A percentile compares a stretch with the other conserved stretches of the same genome.
Conservation (phyloP, 2,113 vertebrate species). For the Gasterosteus aculeatus region DNA sequence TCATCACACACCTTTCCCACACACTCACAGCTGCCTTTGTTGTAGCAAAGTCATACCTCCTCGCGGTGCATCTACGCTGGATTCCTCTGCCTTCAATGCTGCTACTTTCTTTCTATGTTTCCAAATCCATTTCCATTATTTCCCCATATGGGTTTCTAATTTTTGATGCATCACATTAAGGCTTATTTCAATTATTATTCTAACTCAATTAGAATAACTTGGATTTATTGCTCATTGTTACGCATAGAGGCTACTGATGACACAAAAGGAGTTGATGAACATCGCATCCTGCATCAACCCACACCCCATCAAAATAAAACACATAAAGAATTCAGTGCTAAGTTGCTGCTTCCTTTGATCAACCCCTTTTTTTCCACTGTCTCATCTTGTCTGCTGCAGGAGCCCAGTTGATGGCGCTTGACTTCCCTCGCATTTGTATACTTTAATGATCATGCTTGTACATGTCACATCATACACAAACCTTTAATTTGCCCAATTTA, state of each 20-base stretch:
- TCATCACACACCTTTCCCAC: background rate
- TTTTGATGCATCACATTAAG: conserved; percentile 23
- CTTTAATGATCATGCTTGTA: conserved; percentile 18
- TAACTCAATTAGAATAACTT: conserved; percentile 44
- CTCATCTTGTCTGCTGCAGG: conserved; percentile 20
- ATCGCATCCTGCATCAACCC: conserved; percentile 1
- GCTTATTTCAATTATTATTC: conserved; percentile 1
- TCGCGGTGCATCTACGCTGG: conserved; percentile 4
- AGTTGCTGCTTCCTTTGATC: conserved; percentile 37
- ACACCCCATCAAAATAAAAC: background rate
- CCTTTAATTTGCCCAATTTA: background rate
- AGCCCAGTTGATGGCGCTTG: conserved; percentile 25
- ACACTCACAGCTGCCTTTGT: background rate
- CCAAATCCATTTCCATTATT: conserved; percentile 20
- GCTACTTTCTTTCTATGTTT: conserved; percentile 31
- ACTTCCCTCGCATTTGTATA: conserved; percentile 19
- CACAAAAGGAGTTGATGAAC: conserved; percentile 15
- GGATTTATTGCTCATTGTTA: conserved; percentile 42
- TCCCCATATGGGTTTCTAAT: background rate
- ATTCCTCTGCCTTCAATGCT: background rate
- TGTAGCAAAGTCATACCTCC: background rate
- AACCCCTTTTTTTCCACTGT: conserved; percentile 3
- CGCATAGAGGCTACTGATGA: background rate
- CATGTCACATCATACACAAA: conserved; percentile 8
- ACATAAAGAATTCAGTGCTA: conserved; percentile 7